These are phyloP conservation scores for Abrostola tripartita DNA, from an alignment of 2,888 invertebrate genomes.

Conservation along the genomic window DNA sequence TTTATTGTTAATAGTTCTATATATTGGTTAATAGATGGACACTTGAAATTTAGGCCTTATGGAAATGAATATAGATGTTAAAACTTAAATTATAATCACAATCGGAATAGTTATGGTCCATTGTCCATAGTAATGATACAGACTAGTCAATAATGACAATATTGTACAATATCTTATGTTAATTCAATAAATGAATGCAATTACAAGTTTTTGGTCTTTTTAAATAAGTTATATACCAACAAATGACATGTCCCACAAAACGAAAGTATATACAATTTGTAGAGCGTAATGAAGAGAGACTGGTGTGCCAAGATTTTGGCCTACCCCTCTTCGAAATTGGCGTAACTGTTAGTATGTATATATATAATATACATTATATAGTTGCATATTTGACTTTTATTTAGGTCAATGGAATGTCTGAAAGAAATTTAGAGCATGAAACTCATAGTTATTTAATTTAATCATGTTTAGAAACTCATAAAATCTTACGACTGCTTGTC, in stretches of 20 bases:
- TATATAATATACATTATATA: too few relatives aligned
- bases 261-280: too few relatives aligned
- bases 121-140: conserved; percentile 61
- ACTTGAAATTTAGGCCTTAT: conserved; percentile 61
- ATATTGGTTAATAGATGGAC: conserved; percentile 39
- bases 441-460: conserved; percentile 8
- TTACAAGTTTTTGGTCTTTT: conserved; percentile 14
- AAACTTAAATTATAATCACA: conserved; percentile 60
- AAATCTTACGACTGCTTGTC: conserved; percentile 19
- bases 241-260: too few relatives aligned
- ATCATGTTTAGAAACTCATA: conserved; percentile 14
- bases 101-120: conserved; percentile 64
- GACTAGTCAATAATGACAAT: conserved; percentile 64
- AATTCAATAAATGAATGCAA: conserved; percentile 68
- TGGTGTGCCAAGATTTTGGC: too few relatives aligned
- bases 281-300: too few relatives aligned
- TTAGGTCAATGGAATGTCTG: not conserved
- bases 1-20: conserved; percentile 39
- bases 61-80: conserved; percentile 54
- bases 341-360: too few relatives aligned
- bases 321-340: too few relatives aligned
- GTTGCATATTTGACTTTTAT: too few relatives aligned
- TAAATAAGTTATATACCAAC: not conserved
- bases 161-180: conserved; percentile 65
- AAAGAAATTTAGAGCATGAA: conserved; percentile 6